phyloP scores from a whole-genome alignment of 2,888 invertebrate genomes.

The Yponomeuta sedellus region DNA sequence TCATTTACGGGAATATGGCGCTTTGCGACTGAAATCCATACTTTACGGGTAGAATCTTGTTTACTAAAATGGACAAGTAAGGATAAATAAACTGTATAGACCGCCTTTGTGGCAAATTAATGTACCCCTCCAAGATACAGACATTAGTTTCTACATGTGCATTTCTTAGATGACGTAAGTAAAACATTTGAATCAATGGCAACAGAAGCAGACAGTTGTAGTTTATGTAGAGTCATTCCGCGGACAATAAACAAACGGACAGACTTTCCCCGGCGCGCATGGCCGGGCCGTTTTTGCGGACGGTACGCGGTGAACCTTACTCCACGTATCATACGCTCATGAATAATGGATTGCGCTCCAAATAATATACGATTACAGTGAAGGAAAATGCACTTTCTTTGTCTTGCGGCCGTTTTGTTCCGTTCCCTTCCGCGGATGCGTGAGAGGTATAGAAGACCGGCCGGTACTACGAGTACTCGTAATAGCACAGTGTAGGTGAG shows the following conservation, averaged over 20 bases:
- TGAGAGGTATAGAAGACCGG: slow-evolving; percentile 23
- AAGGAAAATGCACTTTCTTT: slow-evolving; percentile 72
- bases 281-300: slow-evolving; percentile 25
- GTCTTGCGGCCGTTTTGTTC: slow-evolving; percentile 39
- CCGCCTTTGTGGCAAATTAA: too few species aligned
- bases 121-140: too few species aligned
- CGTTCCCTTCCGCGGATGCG: slow-evolving; percentile 31
- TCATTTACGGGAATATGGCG: too few species aligned
- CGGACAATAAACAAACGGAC: not conserved
- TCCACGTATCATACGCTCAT: slow-evolving; percentile 66
- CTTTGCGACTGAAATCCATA: too few species aligned
- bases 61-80: too few species aligned
- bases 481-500: too few species aligned
- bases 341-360: slow-evolving; percentile 55
- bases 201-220: not conserved
- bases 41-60: too few species aligned
- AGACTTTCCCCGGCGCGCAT: not conserved
- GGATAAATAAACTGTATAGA: too few species aligned
- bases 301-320: slow-evolving; percentile 58
- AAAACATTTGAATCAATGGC: too few species aligned
- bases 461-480: too few species aligned
- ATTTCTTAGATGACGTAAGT: too few species aligned
- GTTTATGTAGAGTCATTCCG: not conserved
- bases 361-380: slow-evolving; percentile 32
- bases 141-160: too few species aligned